Conservation (phyloP, 53 echinoderm and acorn worm species). For the Paracentrotus lividus region DNA sequence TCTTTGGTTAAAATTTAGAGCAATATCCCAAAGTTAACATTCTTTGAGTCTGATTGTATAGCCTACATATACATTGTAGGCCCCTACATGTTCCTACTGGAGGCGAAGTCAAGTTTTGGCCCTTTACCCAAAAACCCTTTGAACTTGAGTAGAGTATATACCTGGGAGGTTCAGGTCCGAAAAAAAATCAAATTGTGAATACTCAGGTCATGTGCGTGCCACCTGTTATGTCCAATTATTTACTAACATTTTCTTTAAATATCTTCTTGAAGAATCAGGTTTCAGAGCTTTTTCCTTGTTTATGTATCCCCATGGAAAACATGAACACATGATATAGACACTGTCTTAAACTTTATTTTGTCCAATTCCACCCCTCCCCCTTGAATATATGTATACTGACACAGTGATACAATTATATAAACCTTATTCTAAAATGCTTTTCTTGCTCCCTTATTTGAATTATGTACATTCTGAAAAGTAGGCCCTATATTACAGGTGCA, state of each 20-base stretch:
- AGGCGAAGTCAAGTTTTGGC: background rate
- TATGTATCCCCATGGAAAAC: background rate
- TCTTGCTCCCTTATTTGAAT: too few relatives aligned
- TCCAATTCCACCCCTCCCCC: too few relatives aligned
- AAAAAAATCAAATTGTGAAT: background rate
- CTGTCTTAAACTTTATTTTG: too few relatives aligned
- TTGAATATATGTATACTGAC: too few relatives aligned
- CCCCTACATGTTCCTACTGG: too few relatives aligned
- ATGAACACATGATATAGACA: background rate
- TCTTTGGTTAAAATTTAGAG: too few relatives aligned
- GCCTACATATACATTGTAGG: background rate
- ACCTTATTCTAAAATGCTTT: too few relatives aligned
- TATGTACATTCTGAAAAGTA: too few relatives aligned
- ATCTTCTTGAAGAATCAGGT: background rate
- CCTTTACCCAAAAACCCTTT: slow-evolving; percentile 17
- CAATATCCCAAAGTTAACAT: background rate
- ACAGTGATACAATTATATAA: too few relatives aligned
- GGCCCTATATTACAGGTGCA: too few relatives aligned
- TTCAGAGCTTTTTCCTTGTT: too few relatives aligned
- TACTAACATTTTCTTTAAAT: background rate
- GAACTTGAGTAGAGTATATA: background rate
- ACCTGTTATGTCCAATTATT: slow-evolving; percentile 9
- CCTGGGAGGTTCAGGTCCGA: background rate
- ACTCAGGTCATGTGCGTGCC: background rate
- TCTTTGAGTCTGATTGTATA: background rate